Conservation (phyloP, 2,113 vertebrate genomes). For the Chionomys nivalis region DNA sequence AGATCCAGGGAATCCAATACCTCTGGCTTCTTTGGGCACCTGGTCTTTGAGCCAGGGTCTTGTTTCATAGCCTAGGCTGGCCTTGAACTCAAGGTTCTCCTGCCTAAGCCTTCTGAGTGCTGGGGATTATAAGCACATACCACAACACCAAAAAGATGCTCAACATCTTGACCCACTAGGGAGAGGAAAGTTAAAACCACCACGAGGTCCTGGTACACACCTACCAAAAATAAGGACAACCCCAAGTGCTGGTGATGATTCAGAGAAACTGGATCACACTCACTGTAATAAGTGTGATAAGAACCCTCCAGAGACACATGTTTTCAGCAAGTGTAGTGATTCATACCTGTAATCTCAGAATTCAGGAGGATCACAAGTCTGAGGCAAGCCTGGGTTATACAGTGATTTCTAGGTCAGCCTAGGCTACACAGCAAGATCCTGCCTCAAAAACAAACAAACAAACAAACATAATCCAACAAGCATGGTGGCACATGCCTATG, state of each 20-base stretch:
- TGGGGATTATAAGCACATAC: background rate
- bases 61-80: background rate
- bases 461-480: background rate
- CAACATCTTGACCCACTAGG: background rate
- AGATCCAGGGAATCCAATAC: too few relatives aligned
- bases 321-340: background rate
- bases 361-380: background rate
- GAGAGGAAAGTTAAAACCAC: background rate
- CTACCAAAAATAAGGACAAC: background rate
- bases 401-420: background rate
- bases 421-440: background rate
- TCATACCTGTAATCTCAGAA: background rate
- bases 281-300: background rate
- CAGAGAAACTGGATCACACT: background rate
- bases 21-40: too few relatives aligned
- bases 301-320: background rate
- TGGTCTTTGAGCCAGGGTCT: background rate
- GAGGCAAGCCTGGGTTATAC: background rate
- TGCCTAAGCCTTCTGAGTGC: background rate
- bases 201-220: background rate
- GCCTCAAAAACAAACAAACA: background rate
- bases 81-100: background rate
- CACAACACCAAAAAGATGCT: background rate
- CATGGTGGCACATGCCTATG: background rate
- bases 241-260: background rate